phyloP scores from a whole-genome alignment of 2,113 vertebrate species.

The Delphinus delphis region DNA sequence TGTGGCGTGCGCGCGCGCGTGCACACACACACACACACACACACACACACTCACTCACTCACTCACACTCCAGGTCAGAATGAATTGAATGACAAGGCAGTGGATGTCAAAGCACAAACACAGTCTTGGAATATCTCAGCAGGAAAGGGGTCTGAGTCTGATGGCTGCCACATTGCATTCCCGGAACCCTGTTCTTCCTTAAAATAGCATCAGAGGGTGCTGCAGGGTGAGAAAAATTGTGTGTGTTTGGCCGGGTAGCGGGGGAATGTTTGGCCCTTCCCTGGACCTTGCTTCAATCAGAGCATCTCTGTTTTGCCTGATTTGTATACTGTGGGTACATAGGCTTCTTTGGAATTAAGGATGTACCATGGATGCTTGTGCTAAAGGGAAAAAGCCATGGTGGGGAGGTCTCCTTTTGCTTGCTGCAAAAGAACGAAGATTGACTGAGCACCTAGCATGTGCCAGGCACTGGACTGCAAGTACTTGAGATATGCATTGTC shows the following conservation, averaged over 20 bases:
- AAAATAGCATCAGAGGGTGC: not conserved
- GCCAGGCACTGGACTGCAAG: not conserved
- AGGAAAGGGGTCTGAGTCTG: not conserved
- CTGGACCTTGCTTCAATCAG: not conserved
- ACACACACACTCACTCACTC: not conserved
- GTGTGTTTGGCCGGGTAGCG: not conserved
- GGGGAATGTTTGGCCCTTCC: not conserved
- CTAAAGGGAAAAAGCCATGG: not conserved
- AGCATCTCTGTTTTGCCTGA: not conserved
- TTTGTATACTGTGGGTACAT: rapidly evolving
- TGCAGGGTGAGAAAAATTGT: not conserved
- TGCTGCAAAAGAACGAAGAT: not conserved
- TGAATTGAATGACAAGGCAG: not conserved
- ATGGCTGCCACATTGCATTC: not conserved
- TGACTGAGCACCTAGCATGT: not conserved
- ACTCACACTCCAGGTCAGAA: not conserved
- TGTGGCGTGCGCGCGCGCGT: rapidly evolving
- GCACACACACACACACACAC: too few relatives aligned
- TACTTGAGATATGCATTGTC: rapidly evolving
- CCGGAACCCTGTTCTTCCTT: not conserved
- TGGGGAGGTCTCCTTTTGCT: not conserved
- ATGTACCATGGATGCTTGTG: not conserved
- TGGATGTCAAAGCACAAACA: not conserved
- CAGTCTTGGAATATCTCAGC: not conserved
- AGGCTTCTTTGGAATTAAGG: not conserved